phyloP scores from a whole-genome alignment of 2,113 vertebrate genomes.

The Antechinus stuartii region DNA sequence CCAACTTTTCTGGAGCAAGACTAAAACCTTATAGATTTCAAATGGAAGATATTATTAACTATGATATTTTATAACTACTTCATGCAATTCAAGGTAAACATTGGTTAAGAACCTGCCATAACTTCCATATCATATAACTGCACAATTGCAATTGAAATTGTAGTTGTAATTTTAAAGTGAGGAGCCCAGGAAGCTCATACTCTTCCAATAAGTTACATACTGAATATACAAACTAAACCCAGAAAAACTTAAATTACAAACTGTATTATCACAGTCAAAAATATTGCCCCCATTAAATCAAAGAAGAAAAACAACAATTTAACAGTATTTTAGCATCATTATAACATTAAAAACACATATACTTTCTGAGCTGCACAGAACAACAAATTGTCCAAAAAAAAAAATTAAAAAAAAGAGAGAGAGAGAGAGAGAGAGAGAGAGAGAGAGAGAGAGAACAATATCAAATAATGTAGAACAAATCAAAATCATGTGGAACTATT shows the following conservation, averaged over 20 bases:
- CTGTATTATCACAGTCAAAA: not conserved
- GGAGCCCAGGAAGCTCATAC: not conserved
- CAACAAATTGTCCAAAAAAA: not conserved
- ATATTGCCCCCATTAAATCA: not conserved
- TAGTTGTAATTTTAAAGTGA: not conserved
- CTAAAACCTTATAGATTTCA: no score
- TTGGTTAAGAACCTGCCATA: not conserved
- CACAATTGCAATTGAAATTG: not conserved
- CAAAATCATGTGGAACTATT: not conserved
- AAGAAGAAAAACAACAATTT: no score
- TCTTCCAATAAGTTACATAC: not conserved
- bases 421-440: no score
- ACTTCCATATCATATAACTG: not conserved
- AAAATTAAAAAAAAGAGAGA: no score
- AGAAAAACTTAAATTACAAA: not conserved
- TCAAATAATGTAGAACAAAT: not conserved
- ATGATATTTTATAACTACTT: no score
- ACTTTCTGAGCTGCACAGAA: not conserved
- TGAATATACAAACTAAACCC: not conserved
- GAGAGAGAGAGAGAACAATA: no score
- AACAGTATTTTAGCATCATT: no score
- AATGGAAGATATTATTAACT: no score
- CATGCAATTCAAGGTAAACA: not conserved
- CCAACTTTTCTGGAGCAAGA: no score
- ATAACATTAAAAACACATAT: no score